Base-by-base conservation (phyloP, 2,113 vertebrate genomes). In the Ivindomyrus marchei region DNA sequence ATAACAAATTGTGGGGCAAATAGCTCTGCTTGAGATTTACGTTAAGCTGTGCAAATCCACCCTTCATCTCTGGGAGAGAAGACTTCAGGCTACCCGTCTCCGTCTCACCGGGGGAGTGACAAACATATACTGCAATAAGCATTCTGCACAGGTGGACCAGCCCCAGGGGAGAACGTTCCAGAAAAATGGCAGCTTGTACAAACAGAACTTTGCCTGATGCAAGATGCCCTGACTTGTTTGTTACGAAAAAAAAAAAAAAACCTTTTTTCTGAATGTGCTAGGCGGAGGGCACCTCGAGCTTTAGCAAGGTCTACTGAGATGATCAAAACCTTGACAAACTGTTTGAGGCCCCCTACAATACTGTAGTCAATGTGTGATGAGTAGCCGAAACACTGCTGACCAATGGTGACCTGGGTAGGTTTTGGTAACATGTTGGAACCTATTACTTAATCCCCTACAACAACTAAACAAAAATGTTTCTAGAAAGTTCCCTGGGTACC, bases 221-320 rank as follows among this genome's bases (percentile, higher is more conserved):
- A 70, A 53, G 85, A 50, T 88, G 85, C 88, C 52, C 24, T 31
- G 36, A 88, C 90, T 88, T 90, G 90, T 83, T 88, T 87, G 85
- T 53, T 42, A 36, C 4, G 15, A 39, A 31, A 70, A 70, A 70
- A 66, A 58, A 66, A 58, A 5, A 49, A 50, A 49, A 49, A 49
- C 8, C 46, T 31, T 19, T 17, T 52, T 42, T 56, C 46, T 45
- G 21, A 45, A 58, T 1, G 21, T 56, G 47, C 42, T 53, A n/a
- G 74, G 70, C 5, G 10, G 21, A 31, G 62, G 39, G 17, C 62
- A 36, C 58, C 45, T 27, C 27, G 13, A 56, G 27, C 31, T 56
- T 53, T 13, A 31, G 9, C 9, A 15, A 31, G 2, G 15, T 4
- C 49, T 13, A 50, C 21, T 49, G 84, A 0, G 84, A 46, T n/a